Evolutionary conservation across 1,140 invertebrate genomes (phyloP), one percentile per base, ranked within the genome.

Genomic region (Thaumetopoea pityocampa): DNA sequence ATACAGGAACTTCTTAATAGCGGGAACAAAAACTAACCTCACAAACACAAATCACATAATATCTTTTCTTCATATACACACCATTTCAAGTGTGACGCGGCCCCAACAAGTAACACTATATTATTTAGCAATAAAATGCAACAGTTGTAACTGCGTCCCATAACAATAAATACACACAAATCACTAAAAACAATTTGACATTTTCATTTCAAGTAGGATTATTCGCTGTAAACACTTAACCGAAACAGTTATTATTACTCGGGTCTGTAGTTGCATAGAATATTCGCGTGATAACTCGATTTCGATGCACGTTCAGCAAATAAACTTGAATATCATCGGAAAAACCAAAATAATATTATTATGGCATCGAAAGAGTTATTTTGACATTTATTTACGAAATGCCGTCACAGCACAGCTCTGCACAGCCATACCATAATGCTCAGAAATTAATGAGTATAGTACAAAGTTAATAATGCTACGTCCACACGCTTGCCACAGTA

Each of bases 1-100:
- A 56, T 22, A 43, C 46, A 51, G 45, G 51, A 15, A 12, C 19
- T 20, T 20, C 29, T 51, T 55, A 68, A 77, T 60, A 80, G 76
- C 76, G 78, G 76, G 73, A 83, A 77, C 67, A 51, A 68, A 77
- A 80, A 80, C 73, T 83, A 83, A 83, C 78, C 78, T 83, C 65
- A 70, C 53, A 52, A 61, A 57, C 36, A 56, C 54, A 70, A 50
- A 54, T 52, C 56, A 80, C 63, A 51, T 22, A 27, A 17, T 30
- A 29, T 50, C 48, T 52, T 30, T 54, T 50, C 37, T 48, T 23
- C 9, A 26, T 43, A 20, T 51, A 44, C 42, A 54, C 38, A 12
- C 49, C 28, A 43, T 24, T 32, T 20, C 17, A 18, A 32, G 22
- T 14, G 28, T 23, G 22, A 14, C 10, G 17, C 10, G 5, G 5